Evolutionary conservation across 1,140 invertebrate genomes (phyloP).

Genomic region (Bombus soroeensis): DNA sequence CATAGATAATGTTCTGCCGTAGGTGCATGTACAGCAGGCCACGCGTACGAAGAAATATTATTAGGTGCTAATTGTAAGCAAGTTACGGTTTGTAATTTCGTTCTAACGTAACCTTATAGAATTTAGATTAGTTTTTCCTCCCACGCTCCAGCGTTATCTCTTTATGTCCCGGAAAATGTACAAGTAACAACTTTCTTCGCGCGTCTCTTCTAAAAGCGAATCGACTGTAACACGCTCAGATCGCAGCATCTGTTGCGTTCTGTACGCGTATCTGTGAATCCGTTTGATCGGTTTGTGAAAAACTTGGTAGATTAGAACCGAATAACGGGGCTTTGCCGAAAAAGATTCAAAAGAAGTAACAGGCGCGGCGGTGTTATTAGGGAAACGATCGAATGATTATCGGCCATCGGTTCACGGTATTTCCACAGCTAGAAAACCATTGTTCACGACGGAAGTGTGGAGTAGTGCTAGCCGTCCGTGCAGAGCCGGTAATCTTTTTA

Average conservation of each 20-base stretch:
- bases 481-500: constrained; percentile 57
- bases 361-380: neutral
- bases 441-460: constrained; percentile 30
- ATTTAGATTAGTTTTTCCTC: neutral
- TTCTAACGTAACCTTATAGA: neutral
- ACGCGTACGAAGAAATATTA: neutral
- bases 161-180: too few relatives aligned
- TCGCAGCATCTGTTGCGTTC: too few relatives aligned
- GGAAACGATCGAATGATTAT: constrained; percentile 50
- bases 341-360: neutral
- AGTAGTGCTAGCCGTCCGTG: constrained; percentile 5
- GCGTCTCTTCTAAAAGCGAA: too few relatives aligned
- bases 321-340: neutral
- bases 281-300: too few relatives aligned
- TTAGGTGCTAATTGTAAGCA: neutral
- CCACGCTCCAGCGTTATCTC: neutral
- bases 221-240: accelerated
- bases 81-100: neutral
- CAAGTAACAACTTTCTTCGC: neutral
- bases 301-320: neutral
- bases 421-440: constrained; percentile 38
- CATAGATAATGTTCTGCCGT: neutral
- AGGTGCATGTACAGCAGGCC: neutral
- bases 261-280: too few relatives aligned
- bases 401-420: constrained; percentile 42